Evolutionary conservation across 2,113 vertebrate genomes (phyloP).

Genomic region (Rafetus swinhoei): DNA sequence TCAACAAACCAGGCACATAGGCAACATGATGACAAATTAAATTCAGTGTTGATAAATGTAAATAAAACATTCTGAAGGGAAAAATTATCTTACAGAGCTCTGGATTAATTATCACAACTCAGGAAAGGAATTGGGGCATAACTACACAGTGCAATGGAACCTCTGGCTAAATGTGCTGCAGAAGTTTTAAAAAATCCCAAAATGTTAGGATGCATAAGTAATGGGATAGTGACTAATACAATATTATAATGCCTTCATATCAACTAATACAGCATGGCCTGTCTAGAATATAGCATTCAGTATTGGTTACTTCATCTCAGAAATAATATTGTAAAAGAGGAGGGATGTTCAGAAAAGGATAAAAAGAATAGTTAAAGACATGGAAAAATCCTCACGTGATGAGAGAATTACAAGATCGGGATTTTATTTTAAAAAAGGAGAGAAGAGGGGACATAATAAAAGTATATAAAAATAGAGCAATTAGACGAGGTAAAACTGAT

Average conservation of each 20-base stretch:
- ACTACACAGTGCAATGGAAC: neutral
- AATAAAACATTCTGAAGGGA: neutral
- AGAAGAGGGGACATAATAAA: neutral
- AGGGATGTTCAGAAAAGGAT: neutral
- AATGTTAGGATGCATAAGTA: neutral
- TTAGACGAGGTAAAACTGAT: neutral
- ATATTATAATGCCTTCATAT: neutral
- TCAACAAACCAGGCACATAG: no score
- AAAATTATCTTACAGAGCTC: neutral
- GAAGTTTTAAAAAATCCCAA: neutral
- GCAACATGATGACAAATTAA: neutral
- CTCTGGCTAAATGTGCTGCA: neutral
- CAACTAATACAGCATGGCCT: neutral
- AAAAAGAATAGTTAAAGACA: neutral
- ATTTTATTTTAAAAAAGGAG: neutral
- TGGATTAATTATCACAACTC: neutral
- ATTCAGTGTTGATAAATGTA: neutral
- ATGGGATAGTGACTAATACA: neutral
- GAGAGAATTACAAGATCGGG: neutral
- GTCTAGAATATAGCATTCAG: neutral
- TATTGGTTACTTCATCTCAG: neutral
- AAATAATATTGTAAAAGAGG: neutral
- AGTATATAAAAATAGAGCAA: neutral
- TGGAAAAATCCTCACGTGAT: neutral
- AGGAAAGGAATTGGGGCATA: neutral